Conservation (phyloP, 2,888 invertebrate genomes). For the Platycheirus albimanus region DNA sequence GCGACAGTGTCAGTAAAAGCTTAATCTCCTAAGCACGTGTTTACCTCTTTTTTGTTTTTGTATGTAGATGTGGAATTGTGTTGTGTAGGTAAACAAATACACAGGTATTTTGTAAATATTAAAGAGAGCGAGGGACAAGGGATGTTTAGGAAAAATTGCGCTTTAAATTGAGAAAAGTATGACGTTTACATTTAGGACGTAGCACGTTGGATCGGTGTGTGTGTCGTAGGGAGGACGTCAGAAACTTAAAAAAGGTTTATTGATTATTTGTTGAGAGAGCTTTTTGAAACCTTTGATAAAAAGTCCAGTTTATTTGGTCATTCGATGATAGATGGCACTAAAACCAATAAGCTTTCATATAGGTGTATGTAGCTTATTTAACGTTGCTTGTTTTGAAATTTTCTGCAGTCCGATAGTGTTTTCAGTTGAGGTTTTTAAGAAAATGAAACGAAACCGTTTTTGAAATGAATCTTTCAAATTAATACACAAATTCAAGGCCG, state of each 20-base stretch:
- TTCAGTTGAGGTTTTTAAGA: no score
- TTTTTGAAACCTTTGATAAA: not conserved
- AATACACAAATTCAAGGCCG: no score
- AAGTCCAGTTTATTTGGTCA: slow-evolving; percentile 2
- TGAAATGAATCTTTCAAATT: no score
- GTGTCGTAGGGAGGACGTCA: not conserved
- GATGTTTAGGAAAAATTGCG: not conserved
- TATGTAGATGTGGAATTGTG: no score
- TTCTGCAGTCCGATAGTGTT: no score
- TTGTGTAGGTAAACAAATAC: not conserved
- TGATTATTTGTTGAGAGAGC: slow-evolving; percentile 22
- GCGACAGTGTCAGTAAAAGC: slow-evolving; percentile 38
- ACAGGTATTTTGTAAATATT: not conserved
- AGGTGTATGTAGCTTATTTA: slow-evolving; percentile 11
- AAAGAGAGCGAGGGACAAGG: not conserved
- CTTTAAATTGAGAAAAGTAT: not conserved
- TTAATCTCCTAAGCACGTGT: slow-evolving; percentile 64
- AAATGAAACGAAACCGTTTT: not conserved
- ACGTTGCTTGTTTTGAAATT: not conserved
- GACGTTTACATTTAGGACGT: slow-evolving; percentile 1
- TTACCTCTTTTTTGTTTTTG: not conserved
- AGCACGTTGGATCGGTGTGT: not conserved
- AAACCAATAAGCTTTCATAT: not conserved
- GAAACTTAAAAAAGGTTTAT: not conserved
- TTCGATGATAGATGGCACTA: slow-evolving; percentile 63